These are phyloP conservation scores for Panthera tigris DNA, from an alignment of 2,113 vertebrate species.

Conservation along the genomic window DNA sequence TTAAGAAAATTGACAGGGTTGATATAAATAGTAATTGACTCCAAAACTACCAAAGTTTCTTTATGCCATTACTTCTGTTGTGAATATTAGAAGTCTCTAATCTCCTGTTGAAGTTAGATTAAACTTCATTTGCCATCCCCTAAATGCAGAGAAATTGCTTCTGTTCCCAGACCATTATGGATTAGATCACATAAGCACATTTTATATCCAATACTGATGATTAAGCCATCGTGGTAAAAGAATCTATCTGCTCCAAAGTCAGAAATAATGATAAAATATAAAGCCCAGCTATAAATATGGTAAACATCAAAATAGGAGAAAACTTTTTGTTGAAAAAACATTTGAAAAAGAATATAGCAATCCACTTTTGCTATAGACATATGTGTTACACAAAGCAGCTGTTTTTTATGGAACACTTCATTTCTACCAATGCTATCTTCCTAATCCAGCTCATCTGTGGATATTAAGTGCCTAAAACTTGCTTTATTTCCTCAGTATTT, in stretches of 20 bases:
- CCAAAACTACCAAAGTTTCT: background rate
- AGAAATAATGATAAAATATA: background rate
- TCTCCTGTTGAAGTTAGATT: background rate
- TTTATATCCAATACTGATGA: background rate
- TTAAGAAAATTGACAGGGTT: background rate
- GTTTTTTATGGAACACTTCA: background rate
- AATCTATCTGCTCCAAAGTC: background rate
- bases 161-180: background rate
- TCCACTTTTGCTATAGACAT: background rate
- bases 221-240: background rate
- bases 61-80: background rate
- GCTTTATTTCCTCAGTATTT: slow-evolving; percentile 22
- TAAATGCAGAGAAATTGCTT: background rate
- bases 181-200: background rate
- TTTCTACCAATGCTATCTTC: background rate
- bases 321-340: background rate
- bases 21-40: background rate
- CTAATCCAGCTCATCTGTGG: slow-evolving; percentile 13
- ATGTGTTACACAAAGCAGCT: background rate
- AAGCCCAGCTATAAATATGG: background rate
- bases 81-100: background rate
- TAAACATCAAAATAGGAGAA: background rate
- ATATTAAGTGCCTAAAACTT: background rate
- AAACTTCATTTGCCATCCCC: background rate
- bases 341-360: background rate